Conservation (phyloP, 2,113 vertebrate species). For the Panthera uncia region DNA sequence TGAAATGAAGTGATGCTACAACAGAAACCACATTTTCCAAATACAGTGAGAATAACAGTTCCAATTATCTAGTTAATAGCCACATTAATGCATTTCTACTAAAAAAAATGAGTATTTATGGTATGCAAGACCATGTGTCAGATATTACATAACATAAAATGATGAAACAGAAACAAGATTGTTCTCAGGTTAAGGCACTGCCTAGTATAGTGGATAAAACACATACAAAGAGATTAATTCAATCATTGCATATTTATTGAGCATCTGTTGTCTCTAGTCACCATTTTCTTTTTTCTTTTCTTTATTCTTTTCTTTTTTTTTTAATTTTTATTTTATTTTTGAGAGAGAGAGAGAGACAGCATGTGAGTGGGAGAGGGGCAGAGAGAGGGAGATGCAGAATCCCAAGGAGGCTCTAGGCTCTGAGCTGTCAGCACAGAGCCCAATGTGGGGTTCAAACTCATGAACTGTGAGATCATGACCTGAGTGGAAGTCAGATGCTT, state of each 20-base stretch:
- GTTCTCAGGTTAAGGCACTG: neutral
- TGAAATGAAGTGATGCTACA: neutral
- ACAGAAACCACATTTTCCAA: neutral
- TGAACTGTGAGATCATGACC: no score
- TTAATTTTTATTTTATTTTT: no score
- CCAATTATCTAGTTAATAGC: neutral
- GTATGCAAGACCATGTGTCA: neutral
- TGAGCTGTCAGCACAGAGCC: no score
- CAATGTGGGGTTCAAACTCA: no score
- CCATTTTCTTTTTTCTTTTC: neutral
- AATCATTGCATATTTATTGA: neutral
- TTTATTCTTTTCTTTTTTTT: no score
- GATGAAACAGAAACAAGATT: neutral
- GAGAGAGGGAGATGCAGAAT: no score
- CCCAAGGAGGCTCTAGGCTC: no score
- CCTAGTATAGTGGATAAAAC: neutral
- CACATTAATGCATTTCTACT: neutral
- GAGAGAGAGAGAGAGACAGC: no score
- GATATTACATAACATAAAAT: neutral
- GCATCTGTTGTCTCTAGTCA: neutral
- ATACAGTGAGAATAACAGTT: neutral
- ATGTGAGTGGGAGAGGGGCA: no score
- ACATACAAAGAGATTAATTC: neutral
- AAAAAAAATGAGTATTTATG: neutral
- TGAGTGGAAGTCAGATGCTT: no score